Percentiles rank a stretch among this genome's conserved stretches.
These are phyloP conservation scores for Tricholauxania praeusta DNA, from an alignment of 2,888 invertebrate species.

Conservation along the genomic window DNA sequence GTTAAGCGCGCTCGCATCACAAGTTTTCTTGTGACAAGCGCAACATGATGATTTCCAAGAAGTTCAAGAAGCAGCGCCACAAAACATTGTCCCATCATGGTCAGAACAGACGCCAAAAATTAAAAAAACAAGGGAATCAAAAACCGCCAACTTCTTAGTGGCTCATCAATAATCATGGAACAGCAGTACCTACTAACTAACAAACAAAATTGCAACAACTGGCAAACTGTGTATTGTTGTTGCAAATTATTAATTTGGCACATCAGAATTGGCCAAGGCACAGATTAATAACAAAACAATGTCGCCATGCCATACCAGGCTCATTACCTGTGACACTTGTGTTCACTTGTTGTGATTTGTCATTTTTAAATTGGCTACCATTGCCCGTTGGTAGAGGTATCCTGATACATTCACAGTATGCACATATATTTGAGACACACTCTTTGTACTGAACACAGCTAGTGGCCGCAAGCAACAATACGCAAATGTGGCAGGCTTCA, in stretches of 20 bases:
- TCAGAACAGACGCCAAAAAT: background rate
- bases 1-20: background rate
- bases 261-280: conserved; percentile 60
- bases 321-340: conserved; percentile 45
- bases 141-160: background rate
- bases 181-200: background rate
- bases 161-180: conserved; percentile 25
- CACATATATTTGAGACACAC: too few relatives aligned
- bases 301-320: conserved; percentile 23
- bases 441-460: conserved; percentile 9
- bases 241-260: conserved; percentile 62
- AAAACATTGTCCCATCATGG: too few relatives aligned
- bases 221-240: conserved; percentile 43
- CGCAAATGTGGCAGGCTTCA: conserved; percentile 53
- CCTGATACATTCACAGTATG: too few relatives aligned
- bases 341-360: conserved; percentile 61
- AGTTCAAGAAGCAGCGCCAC: background rate
- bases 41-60: conserved; percentile 13
- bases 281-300: conserved; percentile 60
- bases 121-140: background rate
- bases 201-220: too few relatives aligned
- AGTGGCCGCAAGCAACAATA: conserved; percentile 17
- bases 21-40: background rate
- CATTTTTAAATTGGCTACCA: conserved; percentile 34
- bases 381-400: background rate